Conservation (phyloP, 2,113 vertebrate species). For the Ctenodactylus gundi region DNA sequence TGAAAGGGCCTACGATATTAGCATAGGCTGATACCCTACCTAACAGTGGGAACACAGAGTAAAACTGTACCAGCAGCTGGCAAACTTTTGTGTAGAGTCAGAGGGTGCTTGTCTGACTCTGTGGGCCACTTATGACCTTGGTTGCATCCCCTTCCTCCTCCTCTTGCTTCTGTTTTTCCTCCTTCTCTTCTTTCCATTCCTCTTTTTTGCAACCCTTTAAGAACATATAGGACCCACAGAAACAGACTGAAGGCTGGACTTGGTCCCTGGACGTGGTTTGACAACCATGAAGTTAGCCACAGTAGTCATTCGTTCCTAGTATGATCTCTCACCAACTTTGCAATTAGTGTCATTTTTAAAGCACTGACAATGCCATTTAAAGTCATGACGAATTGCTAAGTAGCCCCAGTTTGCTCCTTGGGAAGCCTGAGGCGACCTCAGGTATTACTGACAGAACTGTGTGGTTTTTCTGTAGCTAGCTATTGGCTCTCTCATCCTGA, state of each 20-base stretch:
- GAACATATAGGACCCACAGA: background rate
- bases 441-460: background rate
- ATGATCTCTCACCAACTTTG: background rate
- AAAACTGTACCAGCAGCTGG: background rate
- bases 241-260: background rate
- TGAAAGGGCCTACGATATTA: background rate
- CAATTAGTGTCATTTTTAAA: slow-evolving; percentile 27
- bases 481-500: background rate
- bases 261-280: background rate
- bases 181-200: background rate
- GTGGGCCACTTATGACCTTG: background rate
- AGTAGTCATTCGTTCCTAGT: background rate
- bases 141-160: background rate
- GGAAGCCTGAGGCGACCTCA: background rate
- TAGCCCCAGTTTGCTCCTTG: background rate
- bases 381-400: background rate
- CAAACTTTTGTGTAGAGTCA: background rate
- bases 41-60: background rate
- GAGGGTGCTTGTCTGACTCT: background rate
- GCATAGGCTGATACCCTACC: background rate
- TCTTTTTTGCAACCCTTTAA: background rate
- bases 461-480: background rate
- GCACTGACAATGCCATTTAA: background rate
- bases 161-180: background rate
- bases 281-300: background rate